Percentiles rank a stretch among this genome's conserved stretches.
Conservation (phyloP, 2,113 vertebrate genomes). For the Taxidea taxus region DNA sequence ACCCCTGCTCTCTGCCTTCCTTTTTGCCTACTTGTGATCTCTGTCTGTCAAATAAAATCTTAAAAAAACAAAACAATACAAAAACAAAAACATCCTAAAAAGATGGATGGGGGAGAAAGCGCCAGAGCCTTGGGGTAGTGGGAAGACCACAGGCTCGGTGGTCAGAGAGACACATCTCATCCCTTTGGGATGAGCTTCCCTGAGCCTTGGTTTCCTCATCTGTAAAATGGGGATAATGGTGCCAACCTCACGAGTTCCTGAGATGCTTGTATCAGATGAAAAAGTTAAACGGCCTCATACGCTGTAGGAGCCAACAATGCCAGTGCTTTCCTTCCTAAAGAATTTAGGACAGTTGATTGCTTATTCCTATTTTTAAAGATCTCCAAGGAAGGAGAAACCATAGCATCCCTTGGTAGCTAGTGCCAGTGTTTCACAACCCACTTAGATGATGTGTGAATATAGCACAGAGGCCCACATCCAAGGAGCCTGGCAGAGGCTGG, state of each 20-base stretch:
- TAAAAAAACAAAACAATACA: too few species aligned
- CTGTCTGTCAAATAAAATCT: too few species aligned
- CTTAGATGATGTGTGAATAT: slow-evolving; percentile 73
- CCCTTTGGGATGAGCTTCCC: background rate
- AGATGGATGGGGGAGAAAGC: background rate
- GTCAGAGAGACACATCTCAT: background rate
- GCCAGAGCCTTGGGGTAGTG: background rate
- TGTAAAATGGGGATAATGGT: background rate
- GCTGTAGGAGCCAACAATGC: background rate
- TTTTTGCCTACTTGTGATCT: too few species aligned
- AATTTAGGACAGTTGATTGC: slow-evolving; percentile 64
- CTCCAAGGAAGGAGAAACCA: slow-evolving; percentile 74
- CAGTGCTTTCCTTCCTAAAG: slow-evolving; percentile 44
- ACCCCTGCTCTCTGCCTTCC: too few species aligned
- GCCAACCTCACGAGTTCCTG: background rate
- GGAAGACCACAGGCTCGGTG: background rate
- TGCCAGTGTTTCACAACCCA: slow-evolving; percentile 73
- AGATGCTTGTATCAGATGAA: background rate
- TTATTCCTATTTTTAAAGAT: slow-evolving; percentile 74
- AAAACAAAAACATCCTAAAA: background rate
- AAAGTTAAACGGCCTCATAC: background rate
- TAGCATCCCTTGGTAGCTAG: slow-evolving; percentile 63
- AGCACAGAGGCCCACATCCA: slow-evolving; percentile 74
- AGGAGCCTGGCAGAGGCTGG: slow-evolving; percentile 71
- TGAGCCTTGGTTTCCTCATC: slow-evolving; percentile 1